Evolutionary conservation across 1,140 invertebrate genomes (phyloP).

Genomic region (Lordiphosa collinella): DNA sequence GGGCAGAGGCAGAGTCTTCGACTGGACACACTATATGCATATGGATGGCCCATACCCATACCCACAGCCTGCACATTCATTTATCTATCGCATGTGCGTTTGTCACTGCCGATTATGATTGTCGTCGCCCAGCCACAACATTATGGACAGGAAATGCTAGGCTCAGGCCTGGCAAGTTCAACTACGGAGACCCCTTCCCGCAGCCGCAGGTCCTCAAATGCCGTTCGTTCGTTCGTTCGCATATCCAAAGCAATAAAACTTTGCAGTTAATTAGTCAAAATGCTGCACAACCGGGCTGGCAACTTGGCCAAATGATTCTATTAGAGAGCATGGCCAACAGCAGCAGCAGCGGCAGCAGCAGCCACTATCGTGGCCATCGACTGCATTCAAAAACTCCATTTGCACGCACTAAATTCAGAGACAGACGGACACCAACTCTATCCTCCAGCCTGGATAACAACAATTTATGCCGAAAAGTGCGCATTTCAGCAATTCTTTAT

Average conservation of each 20-base stretch:
- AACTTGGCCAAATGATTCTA: conserved; percentile 60
- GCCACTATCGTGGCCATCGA: neutral
- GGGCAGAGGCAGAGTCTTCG: no score
- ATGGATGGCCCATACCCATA: conserved; percentile 22
- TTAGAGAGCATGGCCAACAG: conserved; percentile 30
- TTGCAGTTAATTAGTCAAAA: conserved; percentile 75
- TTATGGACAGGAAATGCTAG: conserved; percentile 59
- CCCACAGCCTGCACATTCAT: conserved; percentile 13
- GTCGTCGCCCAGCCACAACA: conserved; percentile 53
- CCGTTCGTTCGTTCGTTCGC: conserved; percentile 6
- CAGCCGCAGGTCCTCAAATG: conserved; percentile 19
- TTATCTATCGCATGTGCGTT: conserved; percentile 54
- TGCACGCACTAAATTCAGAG: conserved; percentile 35
- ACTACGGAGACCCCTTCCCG: conserved; percentile 10
- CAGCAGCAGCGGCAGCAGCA: conserved; percentile 17
- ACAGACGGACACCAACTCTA: neutral
- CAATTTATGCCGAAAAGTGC: conserved; percentile 2
- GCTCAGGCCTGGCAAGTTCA: conserved; percentile 20
- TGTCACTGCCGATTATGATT: conserved; percentile 70
- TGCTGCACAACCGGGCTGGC: conserved; percentile 62
- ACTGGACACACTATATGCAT: conserved; percentile 3
- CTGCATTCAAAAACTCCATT: conserved; percentile 14
- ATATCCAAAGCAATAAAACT: conserved; percentile 52
- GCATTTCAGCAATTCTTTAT: conserved; percentile 2
- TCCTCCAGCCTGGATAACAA: conserved; percentile 1